Conservation (phyloP, 2,888 invertebrate genomes). For the Pachymerium ferrugineum region DNA sequence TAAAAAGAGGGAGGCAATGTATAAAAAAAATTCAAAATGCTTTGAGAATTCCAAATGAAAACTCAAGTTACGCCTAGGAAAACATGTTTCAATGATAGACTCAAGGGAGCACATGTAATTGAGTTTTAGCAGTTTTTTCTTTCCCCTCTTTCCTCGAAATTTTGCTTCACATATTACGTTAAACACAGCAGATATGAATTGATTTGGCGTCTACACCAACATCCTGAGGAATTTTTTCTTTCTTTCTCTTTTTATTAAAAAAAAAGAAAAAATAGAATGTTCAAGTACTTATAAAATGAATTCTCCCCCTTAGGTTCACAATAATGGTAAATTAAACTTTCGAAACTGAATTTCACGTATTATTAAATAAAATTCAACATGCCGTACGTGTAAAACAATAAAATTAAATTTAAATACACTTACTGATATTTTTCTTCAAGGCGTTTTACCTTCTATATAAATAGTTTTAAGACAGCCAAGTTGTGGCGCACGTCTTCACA, state of each 20-base stretch:
- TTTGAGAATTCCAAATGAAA: conserved; percentile 24
- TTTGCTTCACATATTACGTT: conserved; percentile 13
- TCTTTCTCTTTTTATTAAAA: not conserved
- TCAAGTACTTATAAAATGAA: too few relatives aligned
- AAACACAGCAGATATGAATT: conserved; percentile 22
- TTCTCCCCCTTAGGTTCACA: too few relatives aligned
- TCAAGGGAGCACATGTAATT: conserved; percentile 27
- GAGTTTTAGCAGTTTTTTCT: conserved; percentile 10
- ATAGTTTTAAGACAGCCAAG: too few relatives aligned
- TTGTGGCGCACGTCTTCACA: too few relatives aligned
- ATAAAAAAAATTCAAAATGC: conserved; percentile 23
- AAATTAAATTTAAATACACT: too few relatives aligned
- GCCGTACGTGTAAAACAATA: too few relatives aligned
- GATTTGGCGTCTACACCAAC: conserved; percentile 27
- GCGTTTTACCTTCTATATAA: too few relatives aligned
- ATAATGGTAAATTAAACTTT: too few relatives aligned
- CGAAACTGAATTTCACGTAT: too few relatives aligned
- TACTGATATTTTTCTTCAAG: too few relatives aligned
- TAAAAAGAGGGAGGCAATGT: not conserved
- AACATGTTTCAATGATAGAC: conserved; percentile 27
- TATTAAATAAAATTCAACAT: too few relatives aligned
- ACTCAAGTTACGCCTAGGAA: conserved; percentile 27
- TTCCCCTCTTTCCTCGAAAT: not conserved
- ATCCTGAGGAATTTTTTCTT: not conserved
- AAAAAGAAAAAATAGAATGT: too few relatives aligned